Conservation (phyloP, 1,140 invertebrate genomes). For the Subanguina moxae region DNA sequence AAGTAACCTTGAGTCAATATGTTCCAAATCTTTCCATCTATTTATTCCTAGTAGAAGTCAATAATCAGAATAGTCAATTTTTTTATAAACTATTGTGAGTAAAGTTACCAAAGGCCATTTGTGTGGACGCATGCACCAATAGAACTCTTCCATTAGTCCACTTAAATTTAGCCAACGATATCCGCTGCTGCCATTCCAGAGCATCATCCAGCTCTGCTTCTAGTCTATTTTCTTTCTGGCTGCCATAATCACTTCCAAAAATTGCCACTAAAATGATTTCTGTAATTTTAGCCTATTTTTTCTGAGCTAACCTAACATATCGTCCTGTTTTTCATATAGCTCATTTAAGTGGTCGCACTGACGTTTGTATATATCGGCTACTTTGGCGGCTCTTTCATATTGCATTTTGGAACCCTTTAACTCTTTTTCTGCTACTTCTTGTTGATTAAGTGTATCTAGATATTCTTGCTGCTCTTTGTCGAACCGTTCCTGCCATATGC, state of each 20-base stretch:
- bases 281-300: neutral
- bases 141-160: slow-evolving; percentile 64
- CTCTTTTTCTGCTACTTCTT: slow-evolving; percentile 60
- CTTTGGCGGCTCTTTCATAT: slow-evolving; percentile 54
- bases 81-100: neutral
- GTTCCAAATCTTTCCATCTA: slow-evolving; percentile 62
- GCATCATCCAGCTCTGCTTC: slow-evolving; percentile 65
- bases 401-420: slow-evolving; percentile 56
- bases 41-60: slow-evolving; percentile 49
- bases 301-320: slow-evolving; percentile 62
- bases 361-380: slow-evolving; percentile 55
- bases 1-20: slow-evolving; percentile 60
- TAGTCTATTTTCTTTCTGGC: slow-evolving; percentile 40
- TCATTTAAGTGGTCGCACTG: slow-evolving; percentile 63
- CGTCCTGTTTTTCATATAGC: slow-evolving; percentile 65
- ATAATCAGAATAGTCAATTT: neutral
- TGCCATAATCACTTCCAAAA: neutral
- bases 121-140: slow-evolving; percentile 63
- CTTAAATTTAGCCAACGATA: slow-evolving; percentile 64
- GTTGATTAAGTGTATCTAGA: slow-evolving; percentile 62
- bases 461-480: slow-evolving; percentile 63
- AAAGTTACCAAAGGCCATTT: slow-evolving; percentile 60
- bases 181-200: slow-evolving; percentile 63
- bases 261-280: neutral
- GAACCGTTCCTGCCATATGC: slow-evolving; percentile 58